Base-by-base conservation (phyloP, 1,140 invertebrate genomes). In the Pogonognathellus flavescens region DNA sequence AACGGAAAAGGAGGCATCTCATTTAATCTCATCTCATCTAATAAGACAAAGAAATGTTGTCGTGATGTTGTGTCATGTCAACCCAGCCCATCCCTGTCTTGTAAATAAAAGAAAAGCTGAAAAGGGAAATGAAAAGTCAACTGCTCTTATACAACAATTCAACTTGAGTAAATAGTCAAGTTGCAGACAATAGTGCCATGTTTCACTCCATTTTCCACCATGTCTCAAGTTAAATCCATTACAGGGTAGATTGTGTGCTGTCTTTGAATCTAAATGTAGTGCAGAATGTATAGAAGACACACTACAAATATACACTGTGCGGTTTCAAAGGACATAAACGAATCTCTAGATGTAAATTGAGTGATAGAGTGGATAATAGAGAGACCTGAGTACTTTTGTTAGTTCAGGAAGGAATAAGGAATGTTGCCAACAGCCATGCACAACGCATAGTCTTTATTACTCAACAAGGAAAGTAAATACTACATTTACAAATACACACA, bases 11-110 rank as follows among this genome's bases (percentile, higher is more conserved):
- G 9, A 41, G 62, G 22, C 14, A 81, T 50, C 76, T 57, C 62
- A 81, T 55, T 18, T 81, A 13, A 81, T 81, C 52, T 81, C 50
- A 81, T 81, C 80, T 81, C n/a, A 25, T 76, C 70, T 76, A 81
- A 81, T 81, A 81, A 81, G 80, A 81, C 80, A 81, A 81, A 81
- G 80, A 81, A 81, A 55, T 81, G 80, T 81, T 81, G 80, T 55
- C 80, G 55, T 55, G 50, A 18, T 81, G 80, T 81, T 81, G 55
- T 55, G 80, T 81, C 80, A 81, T 81, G 80, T 57, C 55, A 81
- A 76, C 41, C 49, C 5, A 76, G 41, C 70, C 25, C 70, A 76
- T 41, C 70, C 70, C 70, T 18, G 25, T 49, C 70, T 9, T 76
- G 41, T 50, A 76, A 76, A 76, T 49, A 76, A 76, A 49, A 18